Conservation (phyloP, 2,797 vertebrate genomes). For the Anisognathus igniventris region DNA sequence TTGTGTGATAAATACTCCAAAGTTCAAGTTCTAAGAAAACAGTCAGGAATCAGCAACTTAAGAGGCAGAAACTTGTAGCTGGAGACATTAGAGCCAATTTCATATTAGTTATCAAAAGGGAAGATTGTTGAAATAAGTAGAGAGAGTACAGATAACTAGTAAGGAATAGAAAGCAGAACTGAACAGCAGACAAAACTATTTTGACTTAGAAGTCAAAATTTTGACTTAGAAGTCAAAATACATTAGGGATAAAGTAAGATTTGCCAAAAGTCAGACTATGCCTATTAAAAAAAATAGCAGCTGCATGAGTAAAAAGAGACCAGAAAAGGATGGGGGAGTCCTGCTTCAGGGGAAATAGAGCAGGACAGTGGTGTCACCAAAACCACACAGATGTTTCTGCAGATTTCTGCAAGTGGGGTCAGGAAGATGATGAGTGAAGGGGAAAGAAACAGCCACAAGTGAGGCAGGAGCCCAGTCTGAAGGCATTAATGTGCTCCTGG, state of each 20-base stretch:
- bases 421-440: background rate
- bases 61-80: background rate
- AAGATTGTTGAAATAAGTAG: background rate
- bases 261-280: background rate
- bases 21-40: background rate
- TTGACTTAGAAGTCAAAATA: background rate
- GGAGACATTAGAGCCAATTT: background rate
- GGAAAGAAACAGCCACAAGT: background rate
- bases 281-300: background rate
- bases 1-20: background rate
- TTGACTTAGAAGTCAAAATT: background rate
- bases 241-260: background rate
- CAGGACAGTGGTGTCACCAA: background rate
- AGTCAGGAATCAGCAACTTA: background rate
- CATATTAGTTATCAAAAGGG: background rate
- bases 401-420: background rate
- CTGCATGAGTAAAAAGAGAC: background rate
- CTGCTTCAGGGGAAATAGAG: background rate
- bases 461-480: background rate
- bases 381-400: background rate
- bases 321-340: background rate
- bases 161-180: background rate
- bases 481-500: background rate
- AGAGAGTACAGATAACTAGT: background rate
- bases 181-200: background rate